Conservation (phyloP, 1,140 invertebrate species). For the Callitettix versicolor region DNA sequence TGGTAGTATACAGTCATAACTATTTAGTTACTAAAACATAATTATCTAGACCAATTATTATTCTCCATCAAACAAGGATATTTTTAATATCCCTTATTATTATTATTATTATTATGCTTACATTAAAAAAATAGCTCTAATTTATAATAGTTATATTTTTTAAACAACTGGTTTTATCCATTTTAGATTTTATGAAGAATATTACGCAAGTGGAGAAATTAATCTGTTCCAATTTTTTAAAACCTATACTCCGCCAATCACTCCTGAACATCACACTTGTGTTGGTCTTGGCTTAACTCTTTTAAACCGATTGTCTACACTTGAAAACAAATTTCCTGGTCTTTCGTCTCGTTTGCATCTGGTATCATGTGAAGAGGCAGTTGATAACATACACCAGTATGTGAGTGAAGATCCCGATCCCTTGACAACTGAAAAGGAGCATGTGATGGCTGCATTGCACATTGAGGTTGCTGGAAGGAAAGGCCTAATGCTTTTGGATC, state of each 20-base stretch:
- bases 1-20: too few relatives aligned
- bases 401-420: slow-evolving; percentile 37
- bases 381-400: slow-evolving; percentile 54
- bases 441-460: slow-evolving; percentile 71
- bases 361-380: slow-evolving; percentile 78
- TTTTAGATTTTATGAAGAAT: slow-evolving; percentile 59
- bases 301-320: slow-evolving; percentile 43
- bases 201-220: slow-evolving; percentile 45
- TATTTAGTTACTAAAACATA: too few relatives aligned
- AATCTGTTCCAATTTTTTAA: slow-evolving; percentile 56
- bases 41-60: too few relatives aligned
- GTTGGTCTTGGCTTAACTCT: slow-evolving; percentile 76
- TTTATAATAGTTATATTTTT: neutral
- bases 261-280: slow-evolving; percentile 68
- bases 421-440: slow-evolving; percentile 53
- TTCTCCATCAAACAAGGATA: too few relatives aligned
- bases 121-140: too few relatives aligned
- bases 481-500: slow-evolving; percentile 72
- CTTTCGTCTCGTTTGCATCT: slow-evolving; percentile 55
- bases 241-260: slow-evolving; percentile 65
- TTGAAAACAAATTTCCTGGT: slow-evolving; percentile 49
- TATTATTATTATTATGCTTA: too few relatives aligned
- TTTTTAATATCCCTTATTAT: too few relatives aligned
- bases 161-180: neutral
- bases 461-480: slow-evolving; percentile 56